Conservation (phyloP, 2,888 invertebrate species). For the Phengaris alcon region DNA sequence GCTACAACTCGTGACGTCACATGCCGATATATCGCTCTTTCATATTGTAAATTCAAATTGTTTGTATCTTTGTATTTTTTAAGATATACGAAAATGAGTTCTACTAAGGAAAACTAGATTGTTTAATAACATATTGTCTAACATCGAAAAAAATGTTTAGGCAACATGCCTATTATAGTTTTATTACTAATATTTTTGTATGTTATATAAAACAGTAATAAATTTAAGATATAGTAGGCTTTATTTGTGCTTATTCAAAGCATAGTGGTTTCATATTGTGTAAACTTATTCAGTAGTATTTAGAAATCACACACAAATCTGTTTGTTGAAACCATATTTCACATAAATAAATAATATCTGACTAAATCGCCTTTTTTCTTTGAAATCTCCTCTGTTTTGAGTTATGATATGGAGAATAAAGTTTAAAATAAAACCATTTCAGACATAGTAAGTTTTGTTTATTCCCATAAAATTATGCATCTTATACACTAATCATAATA, state of each 20-base stretch:
- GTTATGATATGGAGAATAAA: background rate
- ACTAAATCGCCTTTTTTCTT: conserved; percentile 47
- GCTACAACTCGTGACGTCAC: too few relatives aligned
- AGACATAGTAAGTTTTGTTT: conserved; percentile 62
- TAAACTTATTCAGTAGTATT: conserved; percentile 57
- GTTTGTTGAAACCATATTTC: conserved; percentile 57
- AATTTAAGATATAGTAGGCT: conserved; percentile 53
- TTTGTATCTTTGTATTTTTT: too few relatives aligned
- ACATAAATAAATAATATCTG: conserved; percentile 74
- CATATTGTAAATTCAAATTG: too few relatives aligned
- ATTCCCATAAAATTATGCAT: conserved; percentile 69
- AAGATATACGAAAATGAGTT: too few relatives aligned
- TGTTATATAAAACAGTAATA: conserved; percentile 58
- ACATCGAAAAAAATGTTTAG: too few relatives aligned
- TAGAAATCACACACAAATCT: conserved; percentile 61
- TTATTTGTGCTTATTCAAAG: conserved; percentile 49
- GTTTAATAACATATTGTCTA: too few relatives aligned
- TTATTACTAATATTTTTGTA: conserved; percentile 68
- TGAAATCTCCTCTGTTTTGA: background rate
- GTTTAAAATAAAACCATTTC: conserved; percentile 45
- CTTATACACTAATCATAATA: conserved; percentile 58
- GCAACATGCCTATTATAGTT: conserved; percentile 48
- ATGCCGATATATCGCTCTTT: too few relatives aligned
- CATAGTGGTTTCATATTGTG: conserved; percentile 47
- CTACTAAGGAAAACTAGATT: too few relatives aligned